phyloP scores from a whole-genome alignment of 2,888 invertebrate species.

The Archaeoteleia sp. region DNA sequence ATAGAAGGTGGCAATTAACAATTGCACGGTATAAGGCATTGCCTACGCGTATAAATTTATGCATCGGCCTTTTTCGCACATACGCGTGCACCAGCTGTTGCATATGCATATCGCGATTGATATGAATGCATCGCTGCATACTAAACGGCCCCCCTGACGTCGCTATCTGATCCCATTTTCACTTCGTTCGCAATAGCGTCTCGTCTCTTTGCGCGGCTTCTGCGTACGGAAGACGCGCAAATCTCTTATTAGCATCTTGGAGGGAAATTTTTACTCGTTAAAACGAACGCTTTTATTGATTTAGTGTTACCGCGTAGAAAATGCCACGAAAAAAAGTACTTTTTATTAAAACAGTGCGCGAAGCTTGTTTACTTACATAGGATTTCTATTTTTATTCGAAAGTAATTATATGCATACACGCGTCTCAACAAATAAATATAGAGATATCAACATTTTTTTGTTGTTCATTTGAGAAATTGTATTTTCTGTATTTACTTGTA shows the following conservation, averaged over 20 bases:
- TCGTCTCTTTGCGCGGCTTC: conserved; percentile 53
- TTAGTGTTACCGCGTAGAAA: conserved; percentile 3
- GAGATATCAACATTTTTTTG: too few relatives aligned
- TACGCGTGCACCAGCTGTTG: conserved; percentile 57
- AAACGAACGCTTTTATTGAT: conserved; percentile 5
- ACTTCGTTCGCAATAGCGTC: conserved; percentile 60
- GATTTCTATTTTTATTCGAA: too few relatives aligned
- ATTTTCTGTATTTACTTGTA: too few relatives aligned
- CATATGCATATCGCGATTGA: conserved; percentile 72
- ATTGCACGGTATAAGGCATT: conserved; percentile 66
- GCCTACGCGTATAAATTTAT: conserved; percentile 67
- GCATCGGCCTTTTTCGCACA: conserved; percentile 61
- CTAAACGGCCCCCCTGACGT: conserved; percentile 63
- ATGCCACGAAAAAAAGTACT: background rate
- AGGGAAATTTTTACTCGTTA: background rate
- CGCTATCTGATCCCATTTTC: conserved; percentile 69
- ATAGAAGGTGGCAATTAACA: conserved; percentile 64
- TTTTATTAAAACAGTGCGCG: too few relatives aligned
- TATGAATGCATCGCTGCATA: conserved; percentile 73
- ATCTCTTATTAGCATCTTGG: conserved; percentile 57
- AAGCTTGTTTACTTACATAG: too few relatives aligned
- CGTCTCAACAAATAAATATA: too few relatives aligned
- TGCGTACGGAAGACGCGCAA: conserved; percentile 58
- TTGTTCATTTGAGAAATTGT: too few relatives aligned
- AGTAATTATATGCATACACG: too few relatives aligned